Conservation (phyloP, 92 coral and sea anemone genomes). For the Hydrozoanthus gracilis region DNA sequence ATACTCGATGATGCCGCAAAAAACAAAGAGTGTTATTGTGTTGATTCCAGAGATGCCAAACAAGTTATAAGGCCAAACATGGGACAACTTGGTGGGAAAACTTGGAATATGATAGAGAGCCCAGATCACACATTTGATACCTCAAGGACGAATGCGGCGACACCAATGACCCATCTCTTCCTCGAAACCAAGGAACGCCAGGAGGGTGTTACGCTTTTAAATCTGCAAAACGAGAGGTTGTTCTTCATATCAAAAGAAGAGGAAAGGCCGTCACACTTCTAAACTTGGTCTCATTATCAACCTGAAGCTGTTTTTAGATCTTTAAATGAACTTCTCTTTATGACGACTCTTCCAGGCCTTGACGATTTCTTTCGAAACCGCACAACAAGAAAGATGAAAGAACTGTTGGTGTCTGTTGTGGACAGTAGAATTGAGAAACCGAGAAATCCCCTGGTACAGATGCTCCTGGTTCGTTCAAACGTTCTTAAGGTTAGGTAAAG, state of each 20-base stretch:
- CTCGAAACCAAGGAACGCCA: slow-evolving; percentile 47
- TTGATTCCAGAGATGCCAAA: slow-evolving; percentile 73
- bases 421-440: neutral
- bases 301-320: slow-evolving; percentile 65
- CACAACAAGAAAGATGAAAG: slow-evolving; percentile 19
- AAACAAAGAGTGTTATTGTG: slow-evolving; percentile 39
- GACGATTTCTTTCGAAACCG: slow-evolving; percentile 48
- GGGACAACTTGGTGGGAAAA: slow-evolving; percentile 57
- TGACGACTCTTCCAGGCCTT: slow-evolving; percentile 49
- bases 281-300: slow-evolving; percentile 56
- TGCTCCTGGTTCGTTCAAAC: neutral
- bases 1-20: slow-evolving; percentile 58
- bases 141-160: slow-evolving; percentile 55
- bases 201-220: no score
- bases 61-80: slow-evolving; percentile 62
- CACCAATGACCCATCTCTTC: slow-evolving; percentile 72
- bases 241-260: slow-evolving; percentile 47
- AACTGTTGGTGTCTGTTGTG: neutral
- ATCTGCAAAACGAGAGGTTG: no score
- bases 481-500: neutral
- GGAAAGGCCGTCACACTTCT: slow-evolving; percentile 60
- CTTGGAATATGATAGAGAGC: slow-evolving; percentile 58
- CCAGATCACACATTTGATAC: slow-evolving; percentile 72
- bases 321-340: slow-evolving; percentile 64
- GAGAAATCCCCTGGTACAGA: neutral